These are phyloP conservation scores for Morpho deidamia DNA, from an alignment of 2,888 invertebrate genomes.

Conservation along the genomic window DNA sequence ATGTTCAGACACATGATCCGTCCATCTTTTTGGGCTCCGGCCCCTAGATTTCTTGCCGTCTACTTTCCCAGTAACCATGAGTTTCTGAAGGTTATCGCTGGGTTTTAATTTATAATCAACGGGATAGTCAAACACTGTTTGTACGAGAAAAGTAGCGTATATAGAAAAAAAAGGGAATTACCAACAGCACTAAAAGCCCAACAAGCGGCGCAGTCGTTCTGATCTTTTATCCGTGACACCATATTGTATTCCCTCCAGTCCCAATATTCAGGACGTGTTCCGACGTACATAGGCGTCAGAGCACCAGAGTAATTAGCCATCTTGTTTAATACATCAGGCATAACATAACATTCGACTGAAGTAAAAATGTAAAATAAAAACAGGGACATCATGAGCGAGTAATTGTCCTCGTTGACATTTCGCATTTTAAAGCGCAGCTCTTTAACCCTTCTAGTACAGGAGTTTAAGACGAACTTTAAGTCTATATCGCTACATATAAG, in stretches of 20 bases:
- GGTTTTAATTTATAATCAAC: too few species aligned
- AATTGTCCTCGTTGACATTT: constrained; percentile 18
- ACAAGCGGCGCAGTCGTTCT: constrained; percentile 39
- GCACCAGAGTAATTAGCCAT: background rate
- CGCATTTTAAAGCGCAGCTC: constrained; percentile 25
- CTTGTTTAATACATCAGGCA: background rate
- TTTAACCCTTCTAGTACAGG: constrained; percentile 20
- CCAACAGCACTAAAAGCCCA: constrained; percentile 51
- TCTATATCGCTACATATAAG: too few species aligned
- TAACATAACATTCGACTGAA: background rate
- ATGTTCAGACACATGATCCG: too few species aligned
- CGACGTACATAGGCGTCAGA: constrained; percentile 14
- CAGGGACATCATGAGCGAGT: constrained; percentile 3
- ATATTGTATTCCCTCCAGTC: constrained; percentile 38
- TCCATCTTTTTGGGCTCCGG: too few species aligned
- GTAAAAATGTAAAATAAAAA: background rate
- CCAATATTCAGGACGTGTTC: constrained; percentile 23
- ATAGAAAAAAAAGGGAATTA: constrained; percentile 23
- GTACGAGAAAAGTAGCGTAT: too few species aligned
- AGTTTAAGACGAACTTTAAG: too few species aligned
- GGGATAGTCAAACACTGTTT: too few species aligned
- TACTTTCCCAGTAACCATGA: too few species aligned
- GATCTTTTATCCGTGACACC: constrained; percentile 46
- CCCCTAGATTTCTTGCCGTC: too few species aligned
- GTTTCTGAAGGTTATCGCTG: too few species aligned